phyloP scores from a whole-genome alignment of 2,888 invertebrate genomes.

The Stratiomys singularior region DNA sequence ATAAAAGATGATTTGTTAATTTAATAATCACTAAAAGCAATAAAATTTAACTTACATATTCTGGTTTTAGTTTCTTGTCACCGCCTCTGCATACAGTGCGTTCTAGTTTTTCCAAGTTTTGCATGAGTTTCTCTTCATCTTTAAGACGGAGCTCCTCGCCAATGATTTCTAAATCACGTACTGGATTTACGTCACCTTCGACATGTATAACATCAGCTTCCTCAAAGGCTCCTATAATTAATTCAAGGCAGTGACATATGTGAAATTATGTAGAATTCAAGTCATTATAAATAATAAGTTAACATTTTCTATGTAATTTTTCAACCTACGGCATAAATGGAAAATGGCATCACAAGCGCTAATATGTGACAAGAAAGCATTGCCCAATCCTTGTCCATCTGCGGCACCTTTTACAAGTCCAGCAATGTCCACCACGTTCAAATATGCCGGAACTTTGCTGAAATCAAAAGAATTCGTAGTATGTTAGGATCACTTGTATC shows the following conservation, averaged over 20 bases:
- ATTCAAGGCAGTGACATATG: no score
- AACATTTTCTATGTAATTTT: no score
- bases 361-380: slow-evolving; percentile 98
- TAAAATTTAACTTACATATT: slow-evolving; percentile 78
- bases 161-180: slow-evolving; percentile 96
- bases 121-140: slow-evolving; percentile 88
- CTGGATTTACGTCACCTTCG: slow-evolving; percentile 98
- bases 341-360: slow-evolving; percentile 98
- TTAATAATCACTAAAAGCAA: no score
- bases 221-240: slow-evolving; percentile 98
- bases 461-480: background rate
- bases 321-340: slow-evolving; percentile 88
- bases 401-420: slow-evolving; percentile 98
- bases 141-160: slow-evolving; percentile 94
- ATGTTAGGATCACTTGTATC: background rate
- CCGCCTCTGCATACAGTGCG: slow-evolving; percentile 82
- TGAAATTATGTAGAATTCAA: background rate
- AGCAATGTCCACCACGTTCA: slow-evolving; percentile 98
- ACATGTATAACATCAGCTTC: slow-evolving; percentile 98
- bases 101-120: slow-evolving; percentile 87
- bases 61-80: slow-evolving; percentile 95
- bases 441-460: slow-evolving; percentile 97
- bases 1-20: no score
- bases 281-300: background rate
- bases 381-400: slow-evolving; percentile 97